phyloP scores from a whole-genome alignment of 2,888 invertebrate species.

The Girardia tigrina region DNA sequence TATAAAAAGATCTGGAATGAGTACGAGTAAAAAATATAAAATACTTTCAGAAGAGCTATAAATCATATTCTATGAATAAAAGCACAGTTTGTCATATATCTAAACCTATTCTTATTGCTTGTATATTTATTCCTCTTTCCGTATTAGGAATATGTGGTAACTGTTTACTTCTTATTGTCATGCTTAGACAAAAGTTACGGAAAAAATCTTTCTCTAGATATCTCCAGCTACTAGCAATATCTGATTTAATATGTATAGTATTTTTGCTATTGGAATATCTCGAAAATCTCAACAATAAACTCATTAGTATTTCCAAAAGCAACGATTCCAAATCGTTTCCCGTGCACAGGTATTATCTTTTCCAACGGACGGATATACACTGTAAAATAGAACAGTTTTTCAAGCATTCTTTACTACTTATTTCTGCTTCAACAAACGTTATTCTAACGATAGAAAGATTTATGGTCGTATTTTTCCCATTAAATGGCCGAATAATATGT shows the following conservation, averaged over 20 bases:
- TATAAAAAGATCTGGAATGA: too few species aligned
- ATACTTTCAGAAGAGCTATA: too few species aligned
- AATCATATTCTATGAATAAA: slow-evolving; percentile 13
- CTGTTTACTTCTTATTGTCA: not conserved
- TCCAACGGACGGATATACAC: not conserved
- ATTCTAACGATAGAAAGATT: not conserved
- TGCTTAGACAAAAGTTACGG: not conserved
- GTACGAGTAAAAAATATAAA: too few species aligned
- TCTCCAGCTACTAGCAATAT: not conserved
- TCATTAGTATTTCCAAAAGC: not conserved
- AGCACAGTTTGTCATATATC: not conserved
- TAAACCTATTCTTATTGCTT: not conserved
- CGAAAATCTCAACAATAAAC: not conserved
- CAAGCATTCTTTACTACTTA: not conserved
- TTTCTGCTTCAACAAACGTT: not conserved
- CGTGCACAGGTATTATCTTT: not conserved
- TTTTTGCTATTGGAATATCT: not conserved
- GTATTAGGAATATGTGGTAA: not conserved
- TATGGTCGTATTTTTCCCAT: slow-evolving; percentile 3
- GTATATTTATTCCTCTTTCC: not conserved
- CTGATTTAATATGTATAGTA: not conserved
- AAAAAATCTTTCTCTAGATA: not conserved
- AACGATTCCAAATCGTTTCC: not conserved
- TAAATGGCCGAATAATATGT: not conserved
- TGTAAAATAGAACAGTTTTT: not conserved